These are phyloP conservation scores for Rattus norvegicus DNA, from an alignment of 2,113 vertebrate genomes.

Conservation along the genomic window GRCr8 NC_086024.1:89402501-89403000, in stretches of 20 bases:
- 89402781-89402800: background rate
- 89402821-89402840: background rate
- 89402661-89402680: background rate
- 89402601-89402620: background rate
- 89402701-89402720: background rate
- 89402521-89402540: background rate
- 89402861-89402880: background rate
- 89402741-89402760: background rate
- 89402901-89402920: background rate
- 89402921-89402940: background rate
- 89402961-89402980: background rate
- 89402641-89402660: background rate
- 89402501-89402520: slow-evolving; percentile 5
- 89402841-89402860: background rate
- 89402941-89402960: background rate
- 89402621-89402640: background rate
- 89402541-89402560: background rate
- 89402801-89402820: background rate
- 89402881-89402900: background rate
- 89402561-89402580: background rate
- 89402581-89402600: background rate
- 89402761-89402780: background rate
- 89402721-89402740: background rate
- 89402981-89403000: background rate
- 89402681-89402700: background rate